phyloP scores from a whole-genome alignment of 2,797 vertebrate genomes.

The Aplochiton taeniatus region DNA sequence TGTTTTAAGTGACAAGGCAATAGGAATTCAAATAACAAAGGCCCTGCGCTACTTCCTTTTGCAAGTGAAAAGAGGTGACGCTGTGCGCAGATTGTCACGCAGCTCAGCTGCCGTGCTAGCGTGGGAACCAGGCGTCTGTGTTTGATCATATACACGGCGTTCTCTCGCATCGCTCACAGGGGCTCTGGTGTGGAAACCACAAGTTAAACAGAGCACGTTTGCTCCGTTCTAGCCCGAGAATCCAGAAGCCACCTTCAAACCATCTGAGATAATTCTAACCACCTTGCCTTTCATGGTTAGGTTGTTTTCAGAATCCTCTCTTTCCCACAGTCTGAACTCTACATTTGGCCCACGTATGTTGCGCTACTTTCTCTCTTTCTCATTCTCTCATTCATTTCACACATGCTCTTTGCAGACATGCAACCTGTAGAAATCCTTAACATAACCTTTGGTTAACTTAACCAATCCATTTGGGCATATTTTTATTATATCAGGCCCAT shows the following conservation, averaged over 20 bases:
- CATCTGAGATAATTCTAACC: conserved; percentile 46
- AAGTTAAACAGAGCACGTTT: conserved; percentile 48
- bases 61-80: conserved; percentile 76
- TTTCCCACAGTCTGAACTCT: conserved; percentile 61
- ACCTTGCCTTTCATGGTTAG: conserved; percentile 37
- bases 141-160: conserved; percentile 20
- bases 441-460: too few species aligned
- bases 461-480: too few species aligned
- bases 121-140: conserved; percentile 76
- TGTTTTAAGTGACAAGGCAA: conserved; percentile 70
- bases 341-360: conserved; percentile 59
- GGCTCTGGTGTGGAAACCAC: conserved; percentile 56
- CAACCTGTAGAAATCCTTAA: too few species aligned
- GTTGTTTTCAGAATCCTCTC: conserved; percentile 51
- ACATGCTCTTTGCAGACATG: too few species aligned
- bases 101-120: conserved; percentile 64
- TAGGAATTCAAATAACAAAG: conserved; percentile 75
- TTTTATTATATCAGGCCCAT: too few species aligned
- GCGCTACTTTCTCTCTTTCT: conserved; percentile 9
- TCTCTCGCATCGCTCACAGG: conserved; percentile 37
- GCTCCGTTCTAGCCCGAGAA: conserved; percentile 48
- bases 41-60: conserved; percentile 74
- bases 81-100: conserved; percentile 70
- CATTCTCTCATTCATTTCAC: too few species aligned
- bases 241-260: conserved; percentile 36